Conservation (phyloP, 1,140 invertebrate genomes). For the Holotrichia oblita region DNA sequence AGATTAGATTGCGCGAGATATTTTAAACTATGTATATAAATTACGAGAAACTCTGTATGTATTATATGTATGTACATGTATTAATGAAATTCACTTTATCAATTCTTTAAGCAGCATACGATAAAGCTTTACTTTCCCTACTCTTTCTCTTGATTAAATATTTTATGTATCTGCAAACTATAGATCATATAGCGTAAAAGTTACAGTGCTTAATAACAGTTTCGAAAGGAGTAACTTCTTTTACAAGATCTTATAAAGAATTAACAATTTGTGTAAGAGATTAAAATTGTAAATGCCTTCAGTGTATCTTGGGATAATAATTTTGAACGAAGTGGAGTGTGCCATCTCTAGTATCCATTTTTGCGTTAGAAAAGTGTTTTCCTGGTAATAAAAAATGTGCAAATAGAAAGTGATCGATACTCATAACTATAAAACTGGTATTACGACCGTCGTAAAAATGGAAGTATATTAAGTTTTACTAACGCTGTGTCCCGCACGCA, state of each 20-base stretch:
- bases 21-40: too few species aligned
- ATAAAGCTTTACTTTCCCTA: too few species aligned
- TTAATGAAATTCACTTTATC: too few species aligned
- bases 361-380: background rate
- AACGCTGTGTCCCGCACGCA: background rate
- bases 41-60: too few species aligned
- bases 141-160: too few species aligned
- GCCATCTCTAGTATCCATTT: background rate
- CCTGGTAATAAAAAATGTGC: constrained; percentile 1
- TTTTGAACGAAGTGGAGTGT: background rate
- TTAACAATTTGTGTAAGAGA: background rate
- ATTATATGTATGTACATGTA: too few species aligned
- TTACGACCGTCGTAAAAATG: background rate
- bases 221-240: too few species aligned
- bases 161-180: too few species aligned
- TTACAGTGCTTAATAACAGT: too few species aligned
- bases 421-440: constrained; percentile 17
- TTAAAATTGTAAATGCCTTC: background rate
- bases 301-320: background rate
- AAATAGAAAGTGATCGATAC: constrained; percentile 1
- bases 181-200: background rate
- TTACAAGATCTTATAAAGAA: background rate
- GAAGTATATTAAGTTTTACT: background rate
- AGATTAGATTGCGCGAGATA: too few species aligned
- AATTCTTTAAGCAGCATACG: too few species aligned